A percentile compares a stretch with the other conserved stretches of the same genome.
Conservation (phyloP, 2,113 vertebrate genomes). For the Puntigrus tetrazona region DNA sequence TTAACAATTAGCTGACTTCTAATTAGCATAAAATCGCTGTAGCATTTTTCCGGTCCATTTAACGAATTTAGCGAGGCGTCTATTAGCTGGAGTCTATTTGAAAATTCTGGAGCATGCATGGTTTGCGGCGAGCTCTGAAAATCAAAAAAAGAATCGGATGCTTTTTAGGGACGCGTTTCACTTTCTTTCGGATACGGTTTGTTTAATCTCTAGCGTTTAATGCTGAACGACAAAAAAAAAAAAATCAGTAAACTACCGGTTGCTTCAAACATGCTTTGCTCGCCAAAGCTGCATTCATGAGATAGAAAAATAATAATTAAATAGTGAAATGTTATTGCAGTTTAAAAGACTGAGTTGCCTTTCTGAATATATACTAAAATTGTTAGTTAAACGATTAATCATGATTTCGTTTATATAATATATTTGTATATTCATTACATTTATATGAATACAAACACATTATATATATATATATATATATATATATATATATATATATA, state of each 20-base stretch:
- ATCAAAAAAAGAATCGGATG: not conserved
- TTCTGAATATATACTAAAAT: not conserved
- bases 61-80: constrained; percentile 52
- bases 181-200: not conserved
- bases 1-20: constrained; percentile 54
- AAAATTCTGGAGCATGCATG: constrained; percentile 27
- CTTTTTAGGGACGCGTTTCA: not conserved
- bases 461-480: too few species aligned
- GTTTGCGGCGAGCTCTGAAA: not conserved
- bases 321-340: not conserved
- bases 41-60: constrained; percentile 61
- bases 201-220: not conserved
- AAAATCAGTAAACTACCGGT: too few species aligned
- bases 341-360: not conserved
- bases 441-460: too few species aligned
- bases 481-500: too few species aligned
- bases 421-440: too few species aligned
- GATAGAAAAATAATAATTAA: not conserved
- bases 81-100: constrained; percentile 50
- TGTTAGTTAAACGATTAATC: too few species aligned
- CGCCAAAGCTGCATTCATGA: not conserved
- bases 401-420: too few species aligned
- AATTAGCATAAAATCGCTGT: constrained; percentile 58
- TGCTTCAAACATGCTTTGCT: too few species aligned
- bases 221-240: too few species aligned